Percentiles rank a stretch among this genome's conserved stretches.
phyloP scores from a whole-genome alignment of 2,888 invertebrate genomes.

The Panzeria rudis region DNA sequence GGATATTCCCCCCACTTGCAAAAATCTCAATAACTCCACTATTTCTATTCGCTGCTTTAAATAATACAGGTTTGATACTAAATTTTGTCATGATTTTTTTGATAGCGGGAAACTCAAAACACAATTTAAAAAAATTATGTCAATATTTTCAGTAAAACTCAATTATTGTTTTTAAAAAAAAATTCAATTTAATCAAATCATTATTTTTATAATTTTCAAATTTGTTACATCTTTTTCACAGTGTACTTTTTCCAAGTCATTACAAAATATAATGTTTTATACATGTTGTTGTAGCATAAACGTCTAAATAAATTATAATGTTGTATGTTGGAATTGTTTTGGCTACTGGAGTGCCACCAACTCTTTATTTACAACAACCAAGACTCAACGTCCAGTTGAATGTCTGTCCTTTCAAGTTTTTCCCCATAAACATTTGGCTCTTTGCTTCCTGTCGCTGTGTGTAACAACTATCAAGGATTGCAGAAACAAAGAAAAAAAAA shows the following conservation, averaged over 20 bases:
- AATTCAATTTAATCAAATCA: too few relatives aligned
- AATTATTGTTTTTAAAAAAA: too few relatives aligned
- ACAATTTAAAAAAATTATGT: too few relatives aligned
- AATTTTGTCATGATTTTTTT: too few relatives aligned
- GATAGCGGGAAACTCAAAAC: too few relatives aligned
- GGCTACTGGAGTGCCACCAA: conserved; percentile 66
- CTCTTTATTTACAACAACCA: conserved; percentile 36
- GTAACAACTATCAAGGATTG: conserved; percentile 37
- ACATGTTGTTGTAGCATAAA: conserved; percentile 57
- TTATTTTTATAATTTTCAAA: too few relatives aligned
- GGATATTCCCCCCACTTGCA: too few relatives aligned
- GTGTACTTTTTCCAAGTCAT: conserved; percentile 50
- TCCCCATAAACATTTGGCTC: conserved; percentile 13
- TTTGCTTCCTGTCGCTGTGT: conserved; percentile 26
- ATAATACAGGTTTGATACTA: too few relatives aligned
- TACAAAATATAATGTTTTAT: conserved; percentile 41
- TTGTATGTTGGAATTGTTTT: conserved; percentile 73
- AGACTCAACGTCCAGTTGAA: conserved; percentile 17
- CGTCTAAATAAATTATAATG: conserved; percentile 77
- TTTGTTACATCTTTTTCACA: conserved; percentile 14
- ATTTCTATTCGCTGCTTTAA: too few relatives aligned
- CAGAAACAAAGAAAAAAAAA: background rate
- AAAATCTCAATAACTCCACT: too few relatives aligned
- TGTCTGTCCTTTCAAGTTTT: conserved; percentile 25
- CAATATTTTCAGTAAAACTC: too few relatives aligned